These are phyloP conservation scores for Dicerorhinus sumatrensis DNA, from an alignment of 2,113 vertebrate species.

Conservation along the genomic window DNA sequence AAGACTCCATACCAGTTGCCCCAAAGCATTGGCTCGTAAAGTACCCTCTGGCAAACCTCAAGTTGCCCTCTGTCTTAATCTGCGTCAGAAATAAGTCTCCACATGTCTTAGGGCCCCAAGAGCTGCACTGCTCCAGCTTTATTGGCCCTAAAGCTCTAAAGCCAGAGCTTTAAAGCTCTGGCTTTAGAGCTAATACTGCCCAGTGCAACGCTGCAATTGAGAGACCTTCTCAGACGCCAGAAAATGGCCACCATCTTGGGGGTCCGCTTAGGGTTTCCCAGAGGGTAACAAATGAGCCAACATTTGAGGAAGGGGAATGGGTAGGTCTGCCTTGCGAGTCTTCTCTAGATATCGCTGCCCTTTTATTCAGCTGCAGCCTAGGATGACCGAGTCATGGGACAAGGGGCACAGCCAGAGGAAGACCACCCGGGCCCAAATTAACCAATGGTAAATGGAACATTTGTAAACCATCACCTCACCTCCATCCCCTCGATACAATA, in stretches of 20 bases:
- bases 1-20: not conserved
- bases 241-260: not conserved
- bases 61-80: not conserved
- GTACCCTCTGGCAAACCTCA: not conserved
- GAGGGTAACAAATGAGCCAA: not conserved
- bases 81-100: not conserved
- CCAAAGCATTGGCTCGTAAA: accelerated
- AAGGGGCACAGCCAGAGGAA: not conserved
- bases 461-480: too few species aligned
- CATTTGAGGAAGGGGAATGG: not conserved
- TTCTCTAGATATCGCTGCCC: not conserved
- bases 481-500: too few species aligned
- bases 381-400: accelerated
- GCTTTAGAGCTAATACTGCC: not conserved
- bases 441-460: not conserved
- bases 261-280: not conserved
- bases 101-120: not conserved
- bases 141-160: not conserved
- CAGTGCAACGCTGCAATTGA: not conserved
- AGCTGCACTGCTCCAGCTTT: not conserved
- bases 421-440: too few species aligned
- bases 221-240: not conserved
- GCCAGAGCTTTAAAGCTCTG: not conserved
- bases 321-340: not conserved
- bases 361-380: not conserved